Evolutionary conservation across 2,113 vertebrate species (phyloP).

Genomic region (Sinocyclocheilus anophthalmus): DNA sequence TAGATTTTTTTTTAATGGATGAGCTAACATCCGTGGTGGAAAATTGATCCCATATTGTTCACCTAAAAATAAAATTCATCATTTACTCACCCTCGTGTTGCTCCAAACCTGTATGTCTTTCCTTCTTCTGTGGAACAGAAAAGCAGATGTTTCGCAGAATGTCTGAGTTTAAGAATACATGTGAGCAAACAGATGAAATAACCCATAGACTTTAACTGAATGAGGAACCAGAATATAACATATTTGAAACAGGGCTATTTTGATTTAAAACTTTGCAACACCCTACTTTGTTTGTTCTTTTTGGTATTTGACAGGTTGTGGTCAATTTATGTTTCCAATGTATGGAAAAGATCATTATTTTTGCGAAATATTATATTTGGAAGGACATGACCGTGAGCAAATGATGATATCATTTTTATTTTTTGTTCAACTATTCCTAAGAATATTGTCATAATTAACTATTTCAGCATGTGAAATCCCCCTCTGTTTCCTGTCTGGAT

Average conservation of each 20-base stretch:
- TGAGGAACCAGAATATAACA: too few relatives aligned
- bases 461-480: slow-evolving; percentile 84
- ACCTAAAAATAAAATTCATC: not conserved
- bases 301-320: too few relatives aligned
- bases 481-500: slow-evolving; percentile 87
- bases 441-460: not conserved
- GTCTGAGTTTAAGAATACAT: not conserved
- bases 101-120: not conserved
- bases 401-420: not conserved
- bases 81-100: not conserved
- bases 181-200: not conserved
- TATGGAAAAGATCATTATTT: too few relatives aligned
- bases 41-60: too few relatives aligned
- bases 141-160: not conserved
- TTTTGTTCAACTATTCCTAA: not conserved
- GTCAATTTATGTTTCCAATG: too few relatives aligned
- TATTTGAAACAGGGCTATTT: too few relatives aligned
- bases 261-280: too few relatives aligned
- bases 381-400: too few relatives aligned
- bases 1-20: too few relatives aligned
- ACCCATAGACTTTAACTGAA: not conserved
- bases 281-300: too few relatives aligned
- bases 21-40: too few relatives aligned
- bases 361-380: too few relatives aligned
- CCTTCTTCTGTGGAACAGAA: not conserved